phyloP scores from a whole-genome alignment of 30 jellyfish, hydroid and myxozoan species.

The Aurelia coerulea region DNA sequence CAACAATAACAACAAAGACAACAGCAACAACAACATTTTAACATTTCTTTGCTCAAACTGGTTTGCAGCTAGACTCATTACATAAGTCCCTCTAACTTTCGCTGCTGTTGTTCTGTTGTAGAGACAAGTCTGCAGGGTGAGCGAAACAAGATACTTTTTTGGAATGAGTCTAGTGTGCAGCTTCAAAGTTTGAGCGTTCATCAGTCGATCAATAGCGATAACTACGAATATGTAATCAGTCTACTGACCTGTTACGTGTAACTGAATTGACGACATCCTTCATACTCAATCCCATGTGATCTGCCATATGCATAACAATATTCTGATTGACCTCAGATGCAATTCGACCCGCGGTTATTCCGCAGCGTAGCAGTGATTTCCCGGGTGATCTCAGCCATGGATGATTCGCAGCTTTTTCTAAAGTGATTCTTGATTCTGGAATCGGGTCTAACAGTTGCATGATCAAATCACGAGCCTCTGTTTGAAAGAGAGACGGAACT shows the following conservation, averaged over 20 bases:
- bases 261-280: slow-evolving; percentile 79
- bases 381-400: slow-evolving; percentile 84
- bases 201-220: too few relatives aligned
- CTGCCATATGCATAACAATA: slow-evolving; percentile 74
- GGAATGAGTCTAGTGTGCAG: too few relatives aligned
- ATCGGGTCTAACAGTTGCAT: slow-evolving; percentile 89
- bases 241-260: slow-evolving; percentile 70
- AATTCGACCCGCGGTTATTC: slow-evolving; percentile 1
- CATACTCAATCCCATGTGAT: slow-evolving; percentile 67
- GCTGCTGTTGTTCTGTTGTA: too few relatives aligned
- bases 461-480: slow-evolving; percentile 89
- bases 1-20: too few relatives aligned
- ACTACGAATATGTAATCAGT: too few relatives aligned
- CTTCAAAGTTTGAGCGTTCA: too few relatives aligned
- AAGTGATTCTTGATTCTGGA: slow-evolving; percentile 89
- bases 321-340: slow-evolving; percentile 66
- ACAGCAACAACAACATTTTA: too few relatives aligned
- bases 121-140: too few relatives aligned
- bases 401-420: slow-evolving; percentile 83
- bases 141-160: too few relatives aligned
- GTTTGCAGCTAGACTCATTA: too few relatives aligned
- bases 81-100: too few relatives aligned
- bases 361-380: slow-evolving; percentile 36
- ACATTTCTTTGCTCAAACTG: too few relatives aligned
- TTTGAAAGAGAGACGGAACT: background rate